phyloP scores from a whole-genome alignment of 2,888 invertebrate species.

The Drosophila neonasuta region DNA sequence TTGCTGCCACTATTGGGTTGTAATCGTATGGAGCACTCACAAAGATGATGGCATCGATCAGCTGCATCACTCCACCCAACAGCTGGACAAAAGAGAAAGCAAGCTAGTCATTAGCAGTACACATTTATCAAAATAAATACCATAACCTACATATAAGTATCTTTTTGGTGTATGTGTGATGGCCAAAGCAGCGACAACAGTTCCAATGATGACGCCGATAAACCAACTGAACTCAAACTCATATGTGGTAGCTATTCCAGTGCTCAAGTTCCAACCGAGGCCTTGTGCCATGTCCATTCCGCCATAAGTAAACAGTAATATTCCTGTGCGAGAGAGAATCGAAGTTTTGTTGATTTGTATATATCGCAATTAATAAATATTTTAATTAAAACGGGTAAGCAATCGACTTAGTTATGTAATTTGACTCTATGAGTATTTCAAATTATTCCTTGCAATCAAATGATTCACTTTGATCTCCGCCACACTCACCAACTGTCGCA shows the following conservation, averaged over 20 bases:
- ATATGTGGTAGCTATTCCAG: slow-evolving; percentile 20
- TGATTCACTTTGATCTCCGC: neutral
- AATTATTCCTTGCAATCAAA: neutral
- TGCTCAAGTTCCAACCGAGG: slow-evolving; percentile 62
- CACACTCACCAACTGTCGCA: slow-evolving; percentile 39
- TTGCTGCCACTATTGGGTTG: slow-evolving; percentile 63
- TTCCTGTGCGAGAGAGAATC: slow-evolving; percentile 37
- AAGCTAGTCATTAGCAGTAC: neutral
- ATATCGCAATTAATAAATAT: neutral
- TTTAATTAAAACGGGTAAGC: neutral
- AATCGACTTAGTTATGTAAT: neutral
- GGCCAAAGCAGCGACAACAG: slow-evolving; percentile 55
- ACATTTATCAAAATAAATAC: neutral
- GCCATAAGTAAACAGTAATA: slow-evolving; percentile 61
- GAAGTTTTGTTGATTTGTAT: neutral
- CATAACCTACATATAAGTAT: slow-evolving; percentile 50
- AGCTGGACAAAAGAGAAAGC: slow-evolving; percentile 16
- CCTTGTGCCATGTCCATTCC: slow-evolving; percentile 75
- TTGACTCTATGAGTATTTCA: neutral
- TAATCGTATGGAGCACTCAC: slow-evolving; percentile 59
- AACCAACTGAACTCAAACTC: slow-evolving; percentile 75
- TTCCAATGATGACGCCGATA: slow-evolving; percentile 73
- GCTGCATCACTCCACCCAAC: slow-evolving; percentile 54
- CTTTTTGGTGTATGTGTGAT: slow-evolving; percentile 56
- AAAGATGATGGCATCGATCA: slow-evolving; percentile 72